Evolutionary conservation across 2,797 vertebrate species (phyloP).

Genomic region (Enteromius fasciolatus): DNA sequence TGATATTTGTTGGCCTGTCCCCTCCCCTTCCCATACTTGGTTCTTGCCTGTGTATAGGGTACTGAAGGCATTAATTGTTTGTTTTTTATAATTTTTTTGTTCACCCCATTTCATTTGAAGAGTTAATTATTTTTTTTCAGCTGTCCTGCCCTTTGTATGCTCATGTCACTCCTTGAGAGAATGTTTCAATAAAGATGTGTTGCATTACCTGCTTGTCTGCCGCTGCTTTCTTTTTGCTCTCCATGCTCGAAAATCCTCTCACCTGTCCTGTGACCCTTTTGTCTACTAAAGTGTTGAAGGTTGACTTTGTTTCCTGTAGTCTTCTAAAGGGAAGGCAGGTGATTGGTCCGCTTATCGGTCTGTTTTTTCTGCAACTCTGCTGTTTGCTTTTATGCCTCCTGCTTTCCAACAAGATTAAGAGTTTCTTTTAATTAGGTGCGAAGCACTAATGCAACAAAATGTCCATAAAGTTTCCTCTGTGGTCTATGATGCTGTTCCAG

Average conservation of each 20-base stretch:
- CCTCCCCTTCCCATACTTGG: conserved; percentile 24
- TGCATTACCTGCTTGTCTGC: conserved; percentile 75
- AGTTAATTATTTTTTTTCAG: conserved; percentile 51
- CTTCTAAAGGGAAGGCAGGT: background rate
- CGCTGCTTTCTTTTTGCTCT: conserved; percentile 52
- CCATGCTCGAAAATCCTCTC: conserved; percentile 43
- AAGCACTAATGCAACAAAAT: background rate
- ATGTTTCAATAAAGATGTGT: conserved; percentile 88
- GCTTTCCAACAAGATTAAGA: conserved; percentile 19
- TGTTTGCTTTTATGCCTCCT: conserved; percentile 47
- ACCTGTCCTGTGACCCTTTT: conserved; percentile 41
- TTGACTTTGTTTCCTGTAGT: conserved; percentile 28
- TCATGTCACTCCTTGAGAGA: conserved; percentile 82
- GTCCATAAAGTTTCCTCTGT: background rate
- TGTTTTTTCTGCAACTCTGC: conserved; percentile 46
- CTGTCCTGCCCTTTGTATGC: conserved; percentile 75
- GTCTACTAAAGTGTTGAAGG: conserved; percentile 23
- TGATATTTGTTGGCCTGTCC: conserved; percentile 61
- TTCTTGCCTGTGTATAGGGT: conserved; percentile 51
- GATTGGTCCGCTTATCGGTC: conserved; percentile 32
- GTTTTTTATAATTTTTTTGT: background rate
- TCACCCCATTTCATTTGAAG: conserved; percentile 58
- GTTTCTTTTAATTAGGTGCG: background rate
- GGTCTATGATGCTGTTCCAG: background rate
- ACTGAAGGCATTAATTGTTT: conserved; percentile 48